phyloP scores from a whole-genome alignment of 2,113 vertebrate genomes.

The Cardinalis cardinalis region DNA sequence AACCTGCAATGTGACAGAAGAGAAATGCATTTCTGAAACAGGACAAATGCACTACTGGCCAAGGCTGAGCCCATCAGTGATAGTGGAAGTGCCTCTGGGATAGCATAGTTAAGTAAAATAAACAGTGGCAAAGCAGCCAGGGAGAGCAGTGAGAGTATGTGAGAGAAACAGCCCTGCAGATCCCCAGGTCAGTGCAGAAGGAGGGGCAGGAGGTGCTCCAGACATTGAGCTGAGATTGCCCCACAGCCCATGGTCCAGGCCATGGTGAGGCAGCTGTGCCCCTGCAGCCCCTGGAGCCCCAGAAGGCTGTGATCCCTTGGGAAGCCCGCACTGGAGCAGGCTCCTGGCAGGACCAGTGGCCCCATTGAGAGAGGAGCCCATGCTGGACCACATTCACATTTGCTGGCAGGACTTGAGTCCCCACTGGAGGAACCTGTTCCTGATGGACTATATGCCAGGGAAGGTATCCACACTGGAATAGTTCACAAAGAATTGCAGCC shows the following conservation, averaged over 20 bases:
- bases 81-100: background rate
- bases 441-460: background rate
- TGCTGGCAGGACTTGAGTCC: background rate
- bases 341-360: background rate
- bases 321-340: rapidly evolving
- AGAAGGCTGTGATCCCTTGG: background rate
- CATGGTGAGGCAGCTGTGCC: background rate
- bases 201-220: background rate
- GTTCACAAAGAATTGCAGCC: background rate
- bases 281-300: background rate
- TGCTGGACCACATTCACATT: rapidly evolving
- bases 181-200: background rate
- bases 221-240: background rate
- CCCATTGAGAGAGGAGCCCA: background rate
- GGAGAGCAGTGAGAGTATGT: background rate
- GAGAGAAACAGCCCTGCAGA: background rate
- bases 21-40: background rate
- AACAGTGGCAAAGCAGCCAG: background rate
- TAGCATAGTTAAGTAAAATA: background rate
- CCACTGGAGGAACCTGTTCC: background rate
- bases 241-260: background rate
- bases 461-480: background rate
- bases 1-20: background rate
- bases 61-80: background rate
- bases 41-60: background rate